Percentiles rank a stretch among this genome's conserved stretches.
These are phyloP conservation scores for Equus przewalskii DNA, from an alignment of 2,113 vertebrate genomes.

Conservation along the genomic window DNA sequence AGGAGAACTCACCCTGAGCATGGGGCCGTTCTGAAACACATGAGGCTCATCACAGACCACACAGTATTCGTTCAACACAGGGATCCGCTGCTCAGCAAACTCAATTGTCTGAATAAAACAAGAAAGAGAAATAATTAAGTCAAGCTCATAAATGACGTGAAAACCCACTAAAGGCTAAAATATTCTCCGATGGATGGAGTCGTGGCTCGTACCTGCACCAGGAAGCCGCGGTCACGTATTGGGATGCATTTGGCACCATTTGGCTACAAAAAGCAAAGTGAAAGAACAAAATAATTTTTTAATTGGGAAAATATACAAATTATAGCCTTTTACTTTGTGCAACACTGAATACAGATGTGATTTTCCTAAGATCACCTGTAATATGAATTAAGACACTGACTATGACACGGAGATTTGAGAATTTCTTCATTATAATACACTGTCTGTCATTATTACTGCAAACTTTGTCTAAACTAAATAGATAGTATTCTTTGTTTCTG, in stretches of 20 bases:
- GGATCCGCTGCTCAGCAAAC: conserved; percentile 95
- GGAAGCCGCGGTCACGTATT: conserved; percentile 92
- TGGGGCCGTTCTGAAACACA: conserved; percentile 96
- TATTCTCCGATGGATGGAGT: conserved; percentile 12
- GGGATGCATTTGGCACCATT: conserved; percentile 93
- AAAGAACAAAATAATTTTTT: conserved; percentile 64
- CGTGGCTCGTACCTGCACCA: conserved; percentile 91
- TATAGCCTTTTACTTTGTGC: not conserved
- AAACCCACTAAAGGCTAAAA: conserved; percentile 26
- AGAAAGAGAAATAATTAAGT: conserved; percentile 71
- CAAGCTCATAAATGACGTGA: conserved; percentile 69
- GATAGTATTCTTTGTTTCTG: not conserved
- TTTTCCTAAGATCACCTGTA: not conserved
- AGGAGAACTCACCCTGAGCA: conserved; percentile 92
- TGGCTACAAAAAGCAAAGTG: conserved; percentile 88
- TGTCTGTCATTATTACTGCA: not conserved
- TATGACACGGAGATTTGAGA: not conserved
- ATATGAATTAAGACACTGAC: not conserved
- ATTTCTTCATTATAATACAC: not conserved
- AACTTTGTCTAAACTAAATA: not conserved
- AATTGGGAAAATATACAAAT: not conserved
- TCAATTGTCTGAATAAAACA: conserved; percentile 91
- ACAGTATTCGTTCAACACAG: conserved; percentile 94
- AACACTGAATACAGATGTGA: not conserved
- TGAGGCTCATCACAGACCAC: conserved; percentile 96